phyloP scores from a whole-genome alignment of 2,888 invertebrate genomes.

The Euplagia quadripunctaria region DNA sequence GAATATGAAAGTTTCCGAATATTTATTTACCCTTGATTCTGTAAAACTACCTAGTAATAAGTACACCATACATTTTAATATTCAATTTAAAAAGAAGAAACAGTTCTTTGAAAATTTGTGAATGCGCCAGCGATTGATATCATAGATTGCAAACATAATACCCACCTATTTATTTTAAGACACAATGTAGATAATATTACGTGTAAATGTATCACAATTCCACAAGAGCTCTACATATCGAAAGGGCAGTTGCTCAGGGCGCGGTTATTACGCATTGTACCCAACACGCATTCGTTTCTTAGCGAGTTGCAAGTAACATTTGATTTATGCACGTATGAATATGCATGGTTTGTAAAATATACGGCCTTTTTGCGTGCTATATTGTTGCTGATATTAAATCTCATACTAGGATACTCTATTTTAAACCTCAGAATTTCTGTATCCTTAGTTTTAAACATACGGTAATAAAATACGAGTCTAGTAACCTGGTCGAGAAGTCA shows the following conservation, averaged over 20 bases:
- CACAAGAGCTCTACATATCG: slow-evolving; percentile 29
- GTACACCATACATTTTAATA: no score
- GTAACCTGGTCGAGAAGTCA: background rate
- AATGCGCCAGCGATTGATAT: no score
- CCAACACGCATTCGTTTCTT: slow-evolving; percentile 7
- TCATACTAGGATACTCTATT: background rate
- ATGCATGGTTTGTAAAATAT: slow-evolving; percentile 44
- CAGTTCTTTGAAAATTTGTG: no score
- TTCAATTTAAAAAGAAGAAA: no score
- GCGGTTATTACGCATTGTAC: slow-evolving; percentile 43
- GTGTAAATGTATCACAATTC: slow-evolving; percentile 3
- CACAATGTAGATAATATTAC: background rate
- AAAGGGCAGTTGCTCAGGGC: slow-evolving; percentile 54
- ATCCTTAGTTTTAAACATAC: no score
- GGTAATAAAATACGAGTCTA: background rate
- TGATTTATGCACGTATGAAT: slow-evolving; percentile 54
- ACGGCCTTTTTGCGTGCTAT: slow-evolving; percentile 36
- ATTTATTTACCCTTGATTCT: no score
- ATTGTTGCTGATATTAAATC: slow-evolving; percentile 2
- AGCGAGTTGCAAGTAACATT: slow-evolving; percentile 9
- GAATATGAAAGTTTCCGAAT: no score
- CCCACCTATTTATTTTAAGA: background rate
- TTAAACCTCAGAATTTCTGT: no score
- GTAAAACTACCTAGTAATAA: no score
- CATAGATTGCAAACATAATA: background rate